These are phyloP conservation scores for Liasis olivaceus DNA, from an alignment of 2,797 vertebrate species.

Conservation along the genomic window DNA sequence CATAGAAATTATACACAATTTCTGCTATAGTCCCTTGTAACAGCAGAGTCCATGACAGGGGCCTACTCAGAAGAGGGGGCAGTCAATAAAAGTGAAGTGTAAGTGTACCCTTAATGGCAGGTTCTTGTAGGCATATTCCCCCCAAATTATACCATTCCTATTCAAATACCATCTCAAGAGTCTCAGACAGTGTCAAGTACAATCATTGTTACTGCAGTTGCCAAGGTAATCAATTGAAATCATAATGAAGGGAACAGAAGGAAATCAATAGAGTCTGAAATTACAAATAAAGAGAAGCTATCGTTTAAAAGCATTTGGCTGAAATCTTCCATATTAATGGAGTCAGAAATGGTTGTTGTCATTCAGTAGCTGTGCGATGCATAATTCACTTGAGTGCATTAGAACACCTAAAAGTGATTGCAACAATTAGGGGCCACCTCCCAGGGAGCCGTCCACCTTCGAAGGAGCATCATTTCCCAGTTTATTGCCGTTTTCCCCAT, in stretches of 20 bases:
- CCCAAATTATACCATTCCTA: slow-evolving; percentile 83
- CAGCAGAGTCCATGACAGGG: slow-evolving; percentile 69
- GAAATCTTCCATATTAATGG: slow-evolving; percentile 83
- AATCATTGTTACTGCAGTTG: slow-evolving; percentile 84
- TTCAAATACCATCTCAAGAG: slow-evolving; percentile 82
- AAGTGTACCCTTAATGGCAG: slow-evolving; percentile 80
- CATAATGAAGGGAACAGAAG: slow-evolving; percentile 87
- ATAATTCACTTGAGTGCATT: slow-evolving; percentile 80
- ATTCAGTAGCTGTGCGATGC: slow-evolving; percentile 79
- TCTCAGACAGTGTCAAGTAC: slow-evolving; percentile 80
- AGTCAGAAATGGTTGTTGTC: slow-evolving; percentile 80
- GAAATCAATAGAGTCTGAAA: slow-evolving; percentile 86
- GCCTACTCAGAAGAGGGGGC: slow-evolving; percentile 67
- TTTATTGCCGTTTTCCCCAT: slow-evolving; percentile 73
- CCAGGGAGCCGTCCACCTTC: slow-evolving; percentile 74
- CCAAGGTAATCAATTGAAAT: slow-evolving; percentile 86
- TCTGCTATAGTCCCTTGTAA: slow-evolving; percentile 56
- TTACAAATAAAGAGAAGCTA: slow-evolving; percentile 83
- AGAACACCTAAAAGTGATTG: slow-evolving; percentile 79
- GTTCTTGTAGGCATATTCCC: slow-evolving; percentile 76
- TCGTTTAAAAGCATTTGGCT: slow-evolving; percentile 83
- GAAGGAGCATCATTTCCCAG: slow-evolving; percentile 62
- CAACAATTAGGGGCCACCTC: slow-evolving; percentile 77
- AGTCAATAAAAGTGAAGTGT: slow-evolving; percentile 80
- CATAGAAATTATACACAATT: slow-evolving; percentile 58